A percentile compares a stretch with the other conserved stretches of the same genome.
These are phyloP conservation scores for Drosophila ananassae DNA, from an alignment of 1,140 invertebrate genomes.

Conservation along the genomic window DNA sequence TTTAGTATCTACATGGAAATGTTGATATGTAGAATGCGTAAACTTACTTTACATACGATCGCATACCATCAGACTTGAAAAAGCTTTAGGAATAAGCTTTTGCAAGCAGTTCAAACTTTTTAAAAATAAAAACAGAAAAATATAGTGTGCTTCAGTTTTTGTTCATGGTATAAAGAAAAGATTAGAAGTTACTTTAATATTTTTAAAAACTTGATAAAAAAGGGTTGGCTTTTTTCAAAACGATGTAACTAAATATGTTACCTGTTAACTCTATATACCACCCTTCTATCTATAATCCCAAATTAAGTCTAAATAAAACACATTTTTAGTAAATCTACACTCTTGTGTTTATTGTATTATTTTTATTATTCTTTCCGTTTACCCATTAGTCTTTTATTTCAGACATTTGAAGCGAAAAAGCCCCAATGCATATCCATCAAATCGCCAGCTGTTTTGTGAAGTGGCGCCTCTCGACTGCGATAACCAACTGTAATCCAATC, in stretches of 20 bases:
- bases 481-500: constrained; percentile 38
- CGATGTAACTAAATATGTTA: too few relatives aligned
- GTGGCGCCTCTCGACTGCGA: constrained; percentile 25
- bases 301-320: not conserved
- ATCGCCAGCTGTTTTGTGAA: constrained; percentile 31
- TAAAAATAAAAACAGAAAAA: not conserved
- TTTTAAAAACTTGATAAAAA: too few relatives aligned
- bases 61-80: too few relatives aligned
- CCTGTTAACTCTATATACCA: too few relatives aligned
- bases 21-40: not conserved
- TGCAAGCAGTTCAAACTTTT: constrained; percentile 16
- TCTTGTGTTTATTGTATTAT: not conserved
- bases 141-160: too few relatives aligned
- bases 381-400: not conserved
- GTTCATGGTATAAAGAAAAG: too few relatives aligned
- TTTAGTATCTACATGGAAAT: not conserved
- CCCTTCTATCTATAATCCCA: too few relatives aligned
- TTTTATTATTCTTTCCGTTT: not conserved
- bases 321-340: not conserved
- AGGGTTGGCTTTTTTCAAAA: too few relatives aligned
- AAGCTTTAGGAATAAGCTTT: not conserved
- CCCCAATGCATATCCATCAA: constrained; percentile 6
- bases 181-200: too few relatives aligned
- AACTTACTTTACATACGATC: constrained; percentile 4
- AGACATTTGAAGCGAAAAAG: not conserved